Percentiles rank a stretch among this genome's conserved stretches.
Conservation (phyloP, 2,113 vertebrate genomes). For the Platichthys stellatus region DNA sequence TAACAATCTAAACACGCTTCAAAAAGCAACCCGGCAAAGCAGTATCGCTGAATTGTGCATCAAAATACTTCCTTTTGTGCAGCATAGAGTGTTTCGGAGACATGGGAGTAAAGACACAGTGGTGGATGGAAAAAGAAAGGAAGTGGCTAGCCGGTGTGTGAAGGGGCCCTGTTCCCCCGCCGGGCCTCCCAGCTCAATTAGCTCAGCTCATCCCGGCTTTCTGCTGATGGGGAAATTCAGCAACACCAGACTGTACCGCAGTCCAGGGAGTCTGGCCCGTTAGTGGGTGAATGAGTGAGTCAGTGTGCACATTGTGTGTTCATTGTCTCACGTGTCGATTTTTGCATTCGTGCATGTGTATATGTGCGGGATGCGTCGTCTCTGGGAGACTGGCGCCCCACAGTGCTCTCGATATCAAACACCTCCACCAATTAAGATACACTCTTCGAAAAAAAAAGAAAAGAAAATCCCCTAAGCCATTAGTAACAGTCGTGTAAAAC, state of each 20-base stretch:
- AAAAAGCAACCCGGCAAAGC: not conserved
- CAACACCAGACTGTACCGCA: slow-evolving; percentile 52
- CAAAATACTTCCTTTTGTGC: slow-evolving; percentile 25
- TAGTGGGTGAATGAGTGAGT: slow-evolving; percentile 66
- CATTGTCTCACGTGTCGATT: slow-evolving; percentile 60
- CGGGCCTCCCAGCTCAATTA: slow-evolving; percentile 82
- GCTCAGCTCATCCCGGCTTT: slow-evolving; percentile 78
- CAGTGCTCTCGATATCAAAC: slow-evolving; percentile 72
- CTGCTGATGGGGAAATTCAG: slow-evolving; percentile 79
- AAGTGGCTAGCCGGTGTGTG: slow-evolving; percentile 70
- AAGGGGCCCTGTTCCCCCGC: slow-evolving; percentile 65
- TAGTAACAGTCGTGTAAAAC: slow-evolving; percentile 50
- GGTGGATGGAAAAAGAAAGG: slow-evolving; percentile 68
- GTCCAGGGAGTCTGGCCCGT: slow-evolving; percentile 71
- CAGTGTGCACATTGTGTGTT: slow-evolving; percentile 59
- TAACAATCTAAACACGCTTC: slow-evolving; percentile 3
- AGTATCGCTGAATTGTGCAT: slow-evolving; percentile 3
- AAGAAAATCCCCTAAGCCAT: slow-evolving; percentile 57
- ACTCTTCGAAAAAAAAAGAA: slow-evolving; percentile 44
- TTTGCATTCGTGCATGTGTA: slow-evolving; percentile 37
- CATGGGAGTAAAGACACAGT: slow-evolving; percentile 52
- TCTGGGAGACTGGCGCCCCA: slow-evolving; percentile 64
- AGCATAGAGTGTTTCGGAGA: slow-evolving; percentile 59
- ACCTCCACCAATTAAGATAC: slow-evolving; percentile 74
- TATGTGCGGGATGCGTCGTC: slow-evolving; percentile 47